phyloP scores from a whole-genome alignment of 2,888 invertebrate species.

The Campoplex nolae region DNA sequence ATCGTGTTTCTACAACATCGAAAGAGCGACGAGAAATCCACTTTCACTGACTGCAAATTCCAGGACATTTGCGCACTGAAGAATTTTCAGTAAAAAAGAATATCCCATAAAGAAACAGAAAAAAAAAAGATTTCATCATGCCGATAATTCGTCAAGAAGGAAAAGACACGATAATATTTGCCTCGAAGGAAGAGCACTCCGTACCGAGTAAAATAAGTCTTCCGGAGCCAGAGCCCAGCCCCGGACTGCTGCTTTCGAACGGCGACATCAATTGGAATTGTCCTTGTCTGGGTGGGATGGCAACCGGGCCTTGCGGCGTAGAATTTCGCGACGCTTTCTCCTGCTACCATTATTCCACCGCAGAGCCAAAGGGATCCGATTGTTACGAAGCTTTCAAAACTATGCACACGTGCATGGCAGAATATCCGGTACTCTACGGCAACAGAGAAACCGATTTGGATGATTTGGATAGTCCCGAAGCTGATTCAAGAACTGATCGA shows the following conservation, averaged over 20 bases:
- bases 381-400: slow-evolving; percentile 95
- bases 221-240: slow-evolving; percentile 90
- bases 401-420: slow-evolving; percentile 96
- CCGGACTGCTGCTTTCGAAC: slow-evolving; percentile 92
- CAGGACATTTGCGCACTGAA: slow-evolving; percentile 77
- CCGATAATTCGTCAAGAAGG: slow-evolving; percentile 85
- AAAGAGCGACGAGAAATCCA: slow-evolving; percentile 85
- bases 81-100: slow-evolving; percentile 5
- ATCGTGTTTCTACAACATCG: slow-evolving; percentile 86
- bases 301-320: slow-evolving; percentile 97
- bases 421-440: slow-evolving; percentile 93
- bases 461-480: slow-evolving; percentile 84
- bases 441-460: slow-evolving; percentile 89
- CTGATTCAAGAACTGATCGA: slow-evolving; percentile 49
- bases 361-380: slow-evolving; percentile 96
- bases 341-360: slow-evolving; percentile 96
- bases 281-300: slow-evolving; percentile 98
- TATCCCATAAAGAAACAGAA: not conserved
- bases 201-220: slow-evolving; percentile 89
- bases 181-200: slow-evolving; percentile 91
- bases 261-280: slow-evolving; percentile 99
- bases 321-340: slow-evolving; percentile 97
- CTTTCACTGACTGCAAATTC: slow-evolving; percentile 79
- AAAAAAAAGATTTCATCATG: slow-evolving; percentile 72
- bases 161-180: slow-evolving; percentile 94